phyloP scores from a whole-genome alignment of 1,140 invertebrate genomes.

The Melitaea cinxia region DNA sequence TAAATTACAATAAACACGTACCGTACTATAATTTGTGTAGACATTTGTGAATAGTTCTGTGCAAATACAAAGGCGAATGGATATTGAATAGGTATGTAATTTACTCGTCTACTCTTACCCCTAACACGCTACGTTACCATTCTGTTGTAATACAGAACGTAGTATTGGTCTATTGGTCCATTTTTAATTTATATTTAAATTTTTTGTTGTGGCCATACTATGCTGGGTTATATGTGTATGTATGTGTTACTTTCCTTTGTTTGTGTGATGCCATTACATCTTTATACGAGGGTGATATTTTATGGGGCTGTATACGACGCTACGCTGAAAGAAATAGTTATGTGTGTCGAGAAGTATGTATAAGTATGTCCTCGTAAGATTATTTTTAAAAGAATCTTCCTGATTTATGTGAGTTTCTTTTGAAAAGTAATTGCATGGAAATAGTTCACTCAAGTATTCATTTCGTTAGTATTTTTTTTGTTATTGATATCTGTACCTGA shows the following conservation, averaged over 20 bases:
- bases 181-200: constrained; percentile 31
- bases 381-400: neutral
- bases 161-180: too few relatives aligned
- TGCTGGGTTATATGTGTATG: neutral
- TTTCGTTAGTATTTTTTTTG: too few relatives aligned
- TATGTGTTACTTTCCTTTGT: neutral
- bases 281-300: constrained; percentile 18
- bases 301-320: constrained; percentile 13
- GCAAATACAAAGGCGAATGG: constrained; percentile 40
- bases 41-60: constrained; percentile 35
- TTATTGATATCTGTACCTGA: too few relatives aligned
- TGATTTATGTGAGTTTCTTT: too few relatives aligned
- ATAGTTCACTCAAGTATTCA: too few relatives aligned
- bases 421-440: too few relatives aligned
- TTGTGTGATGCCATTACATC: neutral
- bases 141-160: constrained; percentile 20
- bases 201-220: constrained; percentile 15
- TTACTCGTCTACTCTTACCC: constrained; percentile 19
- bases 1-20: constrained; percentile 29
- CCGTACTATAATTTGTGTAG: constrained; percentile 39
- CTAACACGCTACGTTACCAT: constrained; percentile 38
- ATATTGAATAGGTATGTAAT: constrained; percentile 42
- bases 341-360: neutral
- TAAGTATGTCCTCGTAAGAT: neutral
- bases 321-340: neutral